These are phyloP conservation scores for Crenuchus spilurus DNA, from an alignment of 2,797 vertebrate genomes.

Conservation along the genomic window DNA sequence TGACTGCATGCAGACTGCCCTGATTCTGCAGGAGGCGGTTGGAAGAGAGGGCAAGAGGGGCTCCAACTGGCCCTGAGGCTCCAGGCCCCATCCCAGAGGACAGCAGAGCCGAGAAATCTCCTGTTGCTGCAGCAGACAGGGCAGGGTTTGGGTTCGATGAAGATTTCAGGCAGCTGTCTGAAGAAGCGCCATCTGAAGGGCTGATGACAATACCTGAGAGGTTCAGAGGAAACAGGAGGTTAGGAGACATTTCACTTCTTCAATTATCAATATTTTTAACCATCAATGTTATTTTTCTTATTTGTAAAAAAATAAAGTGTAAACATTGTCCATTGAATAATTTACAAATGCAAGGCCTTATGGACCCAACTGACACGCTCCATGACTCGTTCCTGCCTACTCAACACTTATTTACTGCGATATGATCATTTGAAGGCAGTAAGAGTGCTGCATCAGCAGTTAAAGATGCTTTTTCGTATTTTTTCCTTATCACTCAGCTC, in stretches of 20 bases:
- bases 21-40: slow-evolving; percentile 85
- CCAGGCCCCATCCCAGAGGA: slow-evolving; percentile 70
- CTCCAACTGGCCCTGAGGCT: slow-evolving; percentile 72
- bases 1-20: slow-evolving; percentile 78
- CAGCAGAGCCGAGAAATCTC: slow-evolving; percentile 76
- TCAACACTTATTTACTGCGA: no score
- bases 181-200: slow-evolving; percentile 88
- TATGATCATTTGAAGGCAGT: no score
- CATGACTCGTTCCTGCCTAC: no score
- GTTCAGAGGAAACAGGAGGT: slow-evolving; percentile 6
- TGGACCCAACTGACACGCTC: no score
- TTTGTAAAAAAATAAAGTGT: no score
- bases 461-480: not conserved
- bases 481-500: not conserved
- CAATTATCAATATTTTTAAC: no score
- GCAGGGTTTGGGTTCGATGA: slow-evolving; percentile 77
- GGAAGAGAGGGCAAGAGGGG: slow-evolving; percentile 83
- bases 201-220: slow-evolving; percentile 85
- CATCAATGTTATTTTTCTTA: no score
- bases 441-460: no score
- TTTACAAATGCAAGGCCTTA: no score
- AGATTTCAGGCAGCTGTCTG: slow-evolving; percentile 92
- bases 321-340: no score
- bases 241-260: not conserved
- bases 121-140: slow-evolving; percentile 65